Evolutionary conservation across 2,113 vertebrate genomes (phyloP), one percentile per base, ranked within the genome.

Genomic region (Dasyornis broadbenti): DNA sequence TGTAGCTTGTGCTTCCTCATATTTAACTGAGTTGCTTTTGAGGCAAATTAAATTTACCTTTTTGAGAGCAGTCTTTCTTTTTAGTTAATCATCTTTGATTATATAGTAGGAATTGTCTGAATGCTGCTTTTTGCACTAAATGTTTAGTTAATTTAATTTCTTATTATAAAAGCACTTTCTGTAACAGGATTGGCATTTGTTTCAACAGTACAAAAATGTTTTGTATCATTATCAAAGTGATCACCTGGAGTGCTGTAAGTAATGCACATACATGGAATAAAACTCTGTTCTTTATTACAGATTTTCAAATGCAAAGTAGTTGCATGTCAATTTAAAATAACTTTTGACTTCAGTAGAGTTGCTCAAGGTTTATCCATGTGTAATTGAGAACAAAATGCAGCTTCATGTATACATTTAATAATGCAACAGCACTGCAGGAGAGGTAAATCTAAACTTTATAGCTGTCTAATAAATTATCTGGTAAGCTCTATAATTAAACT

Each of bases 371-470:
- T 92, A 92, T 57, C 37, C 12, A 39, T 49, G 20, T 59, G 45
- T 96, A 94, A 96, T 90, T 92, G 85, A 86, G 72, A 93, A 87
- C 57, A 84, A 92, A 93, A 64, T 45, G 21, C 54, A 81, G 35
- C 68, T 94, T 93, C 79, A 14, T 90, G 90, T 94, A 45, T 78
- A 92, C 27, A 42, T 84, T 37, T 92, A 82, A 84, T 84, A 93
- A 89, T 65, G 69, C 65, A 82, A 42, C 18, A 84, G 31, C 84
- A 57, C 75, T 90, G 40, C 9, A 3, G 39, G 64, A 86, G 82
- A 86, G 65, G 72, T 94, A 94, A 95, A 95, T 94, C 69, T 92
- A 22, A 92, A 81, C 85, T 94, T 93, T 89, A 92, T 47, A 92
- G 86, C 86, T 84, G 76, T 82, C 72, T 90, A 89, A 96, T 89